Percentiles rank a stretch among this genome's conserved stretches.
Conservation (phyloP, 2,113 vertebrate species). For the Ctenodactylus gundi region DNA sequence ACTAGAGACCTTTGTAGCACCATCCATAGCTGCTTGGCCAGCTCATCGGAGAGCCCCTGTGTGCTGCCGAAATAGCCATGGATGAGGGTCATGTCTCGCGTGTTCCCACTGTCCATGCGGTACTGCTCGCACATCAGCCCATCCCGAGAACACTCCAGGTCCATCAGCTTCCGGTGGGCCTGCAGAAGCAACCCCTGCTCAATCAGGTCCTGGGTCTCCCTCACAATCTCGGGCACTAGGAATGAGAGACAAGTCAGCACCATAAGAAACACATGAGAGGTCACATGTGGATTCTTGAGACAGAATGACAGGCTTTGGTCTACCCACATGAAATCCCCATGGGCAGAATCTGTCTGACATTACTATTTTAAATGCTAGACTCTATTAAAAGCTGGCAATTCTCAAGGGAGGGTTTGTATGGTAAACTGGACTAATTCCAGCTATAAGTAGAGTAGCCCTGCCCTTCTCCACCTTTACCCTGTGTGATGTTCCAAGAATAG, state of each 20-base stretch:
- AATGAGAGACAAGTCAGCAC: background rate
- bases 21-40: constrained; percentile 98
- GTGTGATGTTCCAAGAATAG: background rate
- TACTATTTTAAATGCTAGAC: background rate
- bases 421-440: background rate
- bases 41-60: constrained; percentile 92
- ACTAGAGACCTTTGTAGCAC: constrained; percentile 94
- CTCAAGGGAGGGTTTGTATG: background rate
- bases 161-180: constrained; percentile 96
- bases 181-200: constrained; percentile 93
- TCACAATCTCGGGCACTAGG: constrained; percentile 96
- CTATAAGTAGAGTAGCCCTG: background rate
- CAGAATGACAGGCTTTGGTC: background rate
- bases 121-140: constrained; percentile 98
- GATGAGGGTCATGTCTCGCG: constrained; percentile 95
- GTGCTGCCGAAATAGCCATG: constrained; percentile 94
- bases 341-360: background rate
- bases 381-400: background rate
- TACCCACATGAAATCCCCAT: background rate
- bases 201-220: constrained; percentile 92
- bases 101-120: constrained; percentile 96
- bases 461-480: no score
- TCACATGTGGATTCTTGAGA: background rate
- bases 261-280: background rate
- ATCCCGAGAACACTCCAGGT: constrained; percentile 95